Conservation (phyloP, 1,140 invertebrate genomes). For the Carcinoscorpius rotundicauda region DNA sequence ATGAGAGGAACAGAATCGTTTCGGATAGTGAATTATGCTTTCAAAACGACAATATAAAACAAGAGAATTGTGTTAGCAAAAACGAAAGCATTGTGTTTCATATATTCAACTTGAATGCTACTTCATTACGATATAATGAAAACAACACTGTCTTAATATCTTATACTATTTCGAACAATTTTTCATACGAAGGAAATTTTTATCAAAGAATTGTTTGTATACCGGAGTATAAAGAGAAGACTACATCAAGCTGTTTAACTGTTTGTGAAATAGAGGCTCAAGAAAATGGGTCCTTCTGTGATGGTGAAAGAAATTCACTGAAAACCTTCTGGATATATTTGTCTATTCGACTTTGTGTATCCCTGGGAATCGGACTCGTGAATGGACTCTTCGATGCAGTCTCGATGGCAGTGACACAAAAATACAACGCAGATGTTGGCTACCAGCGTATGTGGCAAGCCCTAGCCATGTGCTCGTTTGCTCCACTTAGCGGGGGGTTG, state of each 20-base stretch:
- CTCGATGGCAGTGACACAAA: conserved; percentile 58
- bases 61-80: too few species aligned
- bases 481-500: conserved; percentile 55
- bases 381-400: conserved; percentile 61
- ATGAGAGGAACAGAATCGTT: too few species aligned
- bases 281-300: neutral
- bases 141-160: too few species aligned
- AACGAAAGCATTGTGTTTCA: too few species aligned
- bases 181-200: too few species aligned
- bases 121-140: too few species aligned
- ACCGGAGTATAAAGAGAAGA: too few species aligned
- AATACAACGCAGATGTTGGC: conserved; percentile 64
- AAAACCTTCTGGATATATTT: conserved; percentile 15
- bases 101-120: too few species aligned
- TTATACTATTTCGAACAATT: too few species aligned
- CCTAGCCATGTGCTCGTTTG: conserved; percentile 63
- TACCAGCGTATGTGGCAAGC: conserved; percentile 61
- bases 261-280: neutral
- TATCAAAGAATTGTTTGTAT: too few species aligned
- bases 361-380: conserved; percentile 12
- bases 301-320: neutral
- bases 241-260: neutral
- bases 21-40: too few species aligned
- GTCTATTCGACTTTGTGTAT: conserved; percentile 5
- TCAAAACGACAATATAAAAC: too few species aligned